Evolutionary conservation across 2,888 invertebrate species (phyloP).

Genomic region (Galeruca laticollis): DNA sequence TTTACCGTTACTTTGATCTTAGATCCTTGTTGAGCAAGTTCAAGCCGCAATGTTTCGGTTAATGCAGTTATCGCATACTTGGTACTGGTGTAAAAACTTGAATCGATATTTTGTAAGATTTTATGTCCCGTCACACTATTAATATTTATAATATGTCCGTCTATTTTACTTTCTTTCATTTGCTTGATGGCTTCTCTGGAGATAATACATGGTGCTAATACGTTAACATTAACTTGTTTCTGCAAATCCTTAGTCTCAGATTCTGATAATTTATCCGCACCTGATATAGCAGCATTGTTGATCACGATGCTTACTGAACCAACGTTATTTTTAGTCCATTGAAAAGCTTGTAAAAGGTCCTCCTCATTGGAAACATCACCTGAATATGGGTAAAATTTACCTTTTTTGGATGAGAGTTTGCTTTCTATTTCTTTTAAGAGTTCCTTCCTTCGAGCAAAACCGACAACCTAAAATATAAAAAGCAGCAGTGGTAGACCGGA

Average conservation of each 20-base stretch:
- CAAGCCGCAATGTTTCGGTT: conserved; percentile 46
- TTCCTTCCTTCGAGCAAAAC: conserved; percentile 50
- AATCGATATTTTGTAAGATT: background rate
- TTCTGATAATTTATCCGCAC: conserved; percentile 49
- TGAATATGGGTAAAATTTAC: conserved; percentile 58
- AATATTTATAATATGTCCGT: conserved; percentile 35
- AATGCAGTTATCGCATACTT: conserved; percentile 49
- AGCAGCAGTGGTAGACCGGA: too few species aligned
- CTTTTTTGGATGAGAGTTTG: conserved; percentile 47
- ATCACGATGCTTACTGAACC: conserved; percentile 61
- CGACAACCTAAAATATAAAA: conserved; percentile 49
- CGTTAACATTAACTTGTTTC: conserved; percentile 41
- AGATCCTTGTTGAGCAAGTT: conserved; percentile 40
- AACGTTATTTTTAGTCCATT: conserved; percentile 58
- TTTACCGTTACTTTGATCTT: conserved; percentile 52
- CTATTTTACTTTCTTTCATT: conserved; percentile 29
- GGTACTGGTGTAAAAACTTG: conserved; percentile 45
- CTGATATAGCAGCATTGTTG: conserved; percentile 62
- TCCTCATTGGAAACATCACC: conserved; percentile 61
- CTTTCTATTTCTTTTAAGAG: conserved; percentile 45
- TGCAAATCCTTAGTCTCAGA: conserved; percentile 46
- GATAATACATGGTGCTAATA: conserved; percentile 44
- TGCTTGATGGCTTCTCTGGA: conserved; percentile 50
- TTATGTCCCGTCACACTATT: conserved; percentile 32
- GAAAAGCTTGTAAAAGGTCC: conserved; percentile 58